Evolutionary conservation across 1,140 invertebrate species (phyloP).

Genomic region (Psilanteris sp.): DNA sequence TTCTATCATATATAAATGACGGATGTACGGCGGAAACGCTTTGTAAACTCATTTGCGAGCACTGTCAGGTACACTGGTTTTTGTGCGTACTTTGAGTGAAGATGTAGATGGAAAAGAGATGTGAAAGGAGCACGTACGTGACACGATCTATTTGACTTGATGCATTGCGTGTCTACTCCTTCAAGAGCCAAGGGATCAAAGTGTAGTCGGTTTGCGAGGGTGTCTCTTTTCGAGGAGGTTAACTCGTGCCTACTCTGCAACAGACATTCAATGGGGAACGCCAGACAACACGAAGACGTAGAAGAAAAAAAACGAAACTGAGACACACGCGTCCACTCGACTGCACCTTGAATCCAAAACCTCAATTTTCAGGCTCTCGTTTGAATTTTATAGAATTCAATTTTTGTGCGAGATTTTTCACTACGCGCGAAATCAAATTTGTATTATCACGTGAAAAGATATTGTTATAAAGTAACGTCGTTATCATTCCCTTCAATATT

Average conservation of each 20-base stretch:
- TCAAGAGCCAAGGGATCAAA: slow-evolving; percentile 61
- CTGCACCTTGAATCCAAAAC: slow-evolving; percentile 40
- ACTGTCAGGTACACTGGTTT: slow-evolving; percentile 23
- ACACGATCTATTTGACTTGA: slow-evolving; percentile 63
- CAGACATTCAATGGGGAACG: slow-evolving; percentile 56
- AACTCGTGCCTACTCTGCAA: slow-evolving; percentile 52
- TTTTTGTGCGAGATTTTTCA: too few species aligned
- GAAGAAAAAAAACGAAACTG: slow-evolving; percentile 29
- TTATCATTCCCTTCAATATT: too few species aligned
- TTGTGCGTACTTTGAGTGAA: slow-evolving; percentile 24
- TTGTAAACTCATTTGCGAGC: slow-evolving; percentile 2
- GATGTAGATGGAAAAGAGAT: slow-evolving; percentile 35
- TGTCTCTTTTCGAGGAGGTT: slow-evolving; percentile 63
- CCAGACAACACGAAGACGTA: slow-evolving; percentile 41
- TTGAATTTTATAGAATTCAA: slow-evolving; percentile 9
- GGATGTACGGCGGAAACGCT: background rate
- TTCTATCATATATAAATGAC: slow-evolving; percentile 1
- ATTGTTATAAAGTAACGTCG: too few species aligned
- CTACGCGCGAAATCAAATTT: too few species aligned
- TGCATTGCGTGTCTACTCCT: slow-evolving; percentile 60
- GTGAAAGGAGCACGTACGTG: slow-evolving; percentile 57
- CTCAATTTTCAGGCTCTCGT: slow-evolving; percentile 32
- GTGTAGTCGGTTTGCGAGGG: slow-evolving; percentile 57
- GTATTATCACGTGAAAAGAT: too few species aligned
- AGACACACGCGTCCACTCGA: slow-evolving; percentile 58